phyloP scores from a whole-genome alignment of 2,797 vertebrate species.

The Schizopygopsis pylzovi region DNA sequence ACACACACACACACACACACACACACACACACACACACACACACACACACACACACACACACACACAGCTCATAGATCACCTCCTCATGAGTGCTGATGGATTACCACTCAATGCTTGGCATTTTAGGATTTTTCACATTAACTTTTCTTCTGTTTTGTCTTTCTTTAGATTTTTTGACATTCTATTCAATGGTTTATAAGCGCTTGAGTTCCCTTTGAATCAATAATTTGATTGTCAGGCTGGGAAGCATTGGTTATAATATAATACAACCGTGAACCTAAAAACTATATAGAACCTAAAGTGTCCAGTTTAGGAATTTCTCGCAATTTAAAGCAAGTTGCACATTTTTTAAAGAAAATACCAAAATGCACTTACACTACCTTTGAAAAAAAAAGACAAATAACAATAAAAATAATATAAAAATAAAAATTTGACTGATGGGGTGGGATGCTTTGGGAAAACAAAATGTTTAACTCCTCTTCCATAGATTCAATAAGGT shows the following conservation, averaged over 20 bases:
- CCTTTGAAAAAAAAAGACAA: no score
- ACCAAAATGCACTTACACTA: neutral
- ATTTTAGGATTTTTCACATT: conserved; percentile 44
- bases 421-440: no score
- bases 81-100: conserved; percentile 56
- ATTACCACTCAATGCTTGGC: conserved; percentile 52
- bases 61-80: conserved; percentile 53
- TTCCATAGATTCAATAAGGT: neutral
- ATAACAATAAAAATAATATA: no score
- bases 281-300: neutral
- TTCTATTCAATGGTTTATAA: neutral
- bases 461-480: neutral
- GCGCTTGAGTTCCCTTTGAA: neutral
- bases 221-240: neutral
- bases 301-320: neutral
- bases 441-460: neutral
- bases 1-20: neutral
- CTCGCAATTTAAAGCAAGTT: neutral
- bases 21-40: no score
- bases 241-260: neutral
- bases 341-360: neutral
- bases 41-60: neutral
- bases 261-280: no score
- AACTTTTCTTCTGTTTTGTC: conserved; percentile 17
- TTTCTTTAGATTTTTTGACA: conserved; percentile 20